Conservation (phyloP, 2,797 vertebrate species). For the Carduelis carduelis region DNA sequence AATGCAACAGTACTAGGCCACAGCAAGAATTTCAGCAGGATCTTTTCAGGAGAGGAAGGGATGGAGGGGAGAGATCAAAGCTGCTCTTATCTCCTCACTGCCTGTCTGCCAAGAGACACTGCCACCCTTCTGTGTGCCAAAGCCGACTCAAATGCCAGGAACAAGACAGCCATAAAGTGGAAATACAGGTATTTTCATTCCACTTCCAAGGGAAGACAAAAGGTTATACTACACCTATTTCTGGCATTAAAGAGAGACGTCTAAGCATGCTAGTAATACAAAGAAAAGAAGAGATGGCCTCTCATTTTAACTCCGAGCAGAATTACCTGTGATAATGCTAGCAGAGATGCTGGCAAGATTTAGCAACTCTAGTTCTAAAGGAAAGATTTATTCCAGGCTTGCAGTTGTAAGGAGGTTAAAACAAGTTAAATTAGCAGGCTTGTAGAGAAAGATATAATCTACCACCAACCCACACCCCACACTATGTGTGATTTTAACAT, state of each 20-base stretch:
- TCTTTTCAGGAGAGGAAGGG: background rate
- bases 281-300: background rate
- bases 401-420: background rate
- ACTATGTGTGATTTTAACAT: background rate
- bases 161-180: background rate
- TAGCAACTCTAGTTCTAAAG: background rate
- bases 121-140: background rate
- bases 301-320: background rate
- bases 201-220: background rate
- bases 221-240: background rate
- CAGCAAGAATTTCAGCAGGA: background rate
- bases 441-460: background rate
- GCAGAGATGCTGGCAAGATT: background rate
- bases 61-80: background rate
- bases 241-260: background rate
- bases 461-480: background rate
- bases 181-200: slow-evolving; percentile 10
- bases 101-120: background rate
- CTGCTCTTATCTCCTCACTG: background rate
- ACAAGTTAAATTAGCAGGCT: background rate
- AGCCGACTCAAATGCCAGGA: slow-evolving; percentile 3
- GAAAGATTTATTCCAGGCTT: slow-evolving; percentile 5
- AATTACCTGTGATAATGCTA: background rate
- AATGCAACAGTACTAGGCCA: background rate
- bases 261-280: background rate